These are phyloP conservation scores for Falcaria lacertinaria DNA, from an alignment of 2,888 invertebrate genomes.

Conservation along the genomic window DNA sequence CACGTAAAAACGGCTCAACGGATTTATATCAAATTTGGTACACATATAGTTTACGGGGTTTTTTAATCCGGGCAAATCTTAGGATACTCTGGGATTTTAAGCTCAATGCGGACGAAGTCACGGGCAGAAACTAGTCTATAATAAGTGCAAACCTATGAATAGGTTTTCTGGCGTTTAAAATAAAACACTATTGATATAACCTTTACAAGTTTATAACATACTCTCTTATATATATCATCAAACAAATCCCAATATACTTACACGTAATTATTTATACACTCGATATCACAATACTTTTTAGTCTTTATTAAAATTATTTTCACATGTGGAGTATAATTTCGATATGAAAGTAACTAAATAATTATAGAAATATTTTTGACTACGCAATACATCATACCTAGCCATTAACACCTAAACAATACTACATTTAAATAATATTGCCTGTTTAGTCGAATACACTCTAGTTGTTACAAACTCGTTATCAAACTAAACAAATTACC, in stretches of 20 bases:
- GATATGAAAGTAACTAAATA: neutral
- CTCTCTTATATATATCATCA: constrained; percentile 44
- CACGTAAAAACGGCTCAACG: too few species aligned
- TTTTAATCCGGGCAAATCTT: too few species aligned
- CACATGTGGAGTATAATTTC: constrained; percentile 9
- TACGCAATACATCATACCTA: neutral
- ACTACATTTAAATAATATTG: neutral
- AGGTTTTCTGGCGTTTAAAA: constrained; percentile 21
- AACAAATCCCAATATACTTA: constrained; percentile 45
- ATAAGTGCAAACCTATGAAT: too few species aligned
- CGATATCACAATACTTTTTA: constrained; percentile 75
- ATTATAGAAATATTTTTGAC: neutral
- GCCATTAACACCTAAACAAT: neutral
- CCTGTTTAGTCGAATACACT: neutral
- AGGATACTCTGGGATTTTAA: too few species aligned
- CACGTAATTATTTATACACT: constrained; percentile 53
- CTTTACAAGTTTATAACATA: constrained; percentile 65
- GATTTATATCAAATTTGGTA: too few species aligned
- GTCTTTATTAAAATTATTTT: constrained; percentile 53
- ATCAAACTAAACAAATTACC: neutral
- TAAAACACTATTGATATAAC: constrained; percentile 48
- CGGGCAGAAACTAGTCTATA: too few species aligned
- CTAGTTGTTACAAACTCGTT: neutral
- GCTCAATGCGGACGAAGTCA: too few species aligned
- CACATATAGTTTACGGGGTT: too few species aligned